Base-by-base conservation (phyloP, 2,113 vertebrate species). In the Callionymus lyra region DNA sequence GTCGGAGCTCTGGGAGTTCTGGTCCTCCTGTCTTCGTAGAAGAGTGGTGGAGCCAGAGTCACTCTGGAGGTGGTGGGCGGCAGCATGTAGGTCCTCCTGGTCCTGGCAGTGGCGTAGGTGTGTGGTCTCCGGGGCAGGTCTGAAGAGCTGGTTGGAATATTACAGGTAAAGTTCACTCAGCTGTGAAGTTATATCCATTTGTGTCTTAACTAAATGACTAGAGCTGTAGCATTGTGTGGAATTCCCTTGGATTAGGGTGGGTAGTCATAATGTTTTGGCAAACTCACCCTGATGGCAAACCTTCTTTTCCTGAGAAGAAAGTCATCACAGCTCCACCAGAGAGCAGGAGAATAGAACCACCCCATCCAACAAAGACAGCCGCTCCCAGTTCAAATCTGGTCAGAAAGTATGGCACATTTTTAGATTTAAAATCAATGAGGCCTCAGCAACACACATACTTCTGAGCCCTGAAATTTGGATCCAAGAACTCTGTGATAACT, bases 331-430 rank as follows among this genome's bases (percentile, higher is more conserved):
- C 44, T 31, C 89, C 89, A 14, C 90, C 92, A 41, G 78, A 84
- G 47, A 97, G 83, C 64, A 91, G 87, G 50, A 98, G 88, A 1
- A 87, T 80, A 10, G 94, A 84, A 62, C 94, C 94, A 38, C 92
- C 92, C 92, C 91, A 98, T 44, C 95, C 95, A 33, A 96, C 71
- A 51, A 97, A 98, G 47, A 98, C 59, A 10, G 89, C 95, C 6
- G 91, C 89, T 76, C 94, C 92, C 35, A 98, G 63, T 82, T 98
- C 95, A 81, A 84, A 97, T 70, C 77, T 78, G 41, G 44, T 17
- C 6, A 13, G 6, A n/a, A 4, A 44, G 13, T 6, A 16, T 15
- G 1, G 41, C 4, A 27, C 21, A 27, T 27, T 27, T 27, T 27
- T 8, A 27, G 4, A 27, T 27, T 27, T 27, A 27, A 4, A 27